These are phyloP conservation scores for Ophthalmolycus amberensis DNA, from an alignment of 2,113 vertebrate genomes.

Conservation along the genomic window DNA sequence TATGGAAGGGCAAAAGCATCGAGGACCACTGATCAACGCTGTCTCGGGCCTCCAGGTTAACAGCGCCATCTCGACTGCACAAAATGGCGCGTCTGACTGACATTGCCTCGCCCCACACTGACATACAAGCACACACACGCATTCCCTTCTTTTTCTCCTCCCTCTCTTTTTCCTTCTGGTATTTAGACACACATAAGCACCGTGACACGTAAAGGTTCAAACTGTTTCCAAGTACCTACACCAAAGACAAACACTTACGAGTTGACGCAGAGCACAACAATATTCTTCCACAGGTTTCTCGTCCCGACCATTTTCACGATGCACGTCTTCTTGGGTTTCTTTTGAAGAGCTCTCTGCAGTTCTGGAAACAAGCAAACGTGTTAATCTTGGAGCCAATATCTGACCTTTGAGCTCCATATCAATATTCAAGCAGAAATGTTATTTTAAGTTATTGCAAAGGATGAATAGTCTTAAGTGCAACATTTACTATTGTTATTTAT, in stretches of 20 bases:
- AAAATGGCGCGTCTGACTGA: constrained; percentile 46
- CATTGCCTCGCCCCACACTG: constrained; percentile 19
- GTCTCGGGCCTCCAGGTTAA: constrained; percentile 52
- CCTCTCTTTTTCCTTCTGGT: background rate
- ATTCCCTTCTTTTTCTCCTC: background rate
- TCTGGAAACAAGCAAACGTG: constrained; percentile 79
- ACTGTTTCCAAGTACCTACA: background rate
- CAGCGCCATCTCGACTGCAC: constrained; percentile 22
- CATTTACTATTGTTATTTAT: background rate
- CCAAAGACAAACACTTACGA: constrained; percentile 87
- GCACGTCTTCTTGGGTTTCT: constrained; percentile 92
- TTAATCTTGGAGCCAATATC: background rate
- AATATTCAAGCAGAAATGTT: background rate
- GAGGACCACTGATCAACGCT: constrained; percentile 54
- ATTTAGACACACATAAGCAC: background rate
- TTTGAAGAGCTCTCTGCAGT: constrained; percentile 88
- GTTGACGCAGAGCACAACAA: constrained; percentile 95
- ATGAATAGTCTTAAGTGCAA: background rate
- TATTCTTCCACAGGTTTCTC: constrained; percentile 98
- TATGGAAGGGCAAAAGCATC: constrained; percentile 45
- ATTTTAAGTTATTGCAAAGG: background rate
- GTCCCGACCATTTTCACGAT: constrained; percentile 96
- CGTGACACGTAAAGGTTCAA: background rate
- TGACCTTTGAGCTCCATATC: background rate
- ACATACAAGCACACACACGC: constrained; percentile 6